These are phyloP conservation scores for Phanerotoma sp. DNA, from an alignment of 2,888 invertebrate genomes.

Conservation along the genomic window DNA sequence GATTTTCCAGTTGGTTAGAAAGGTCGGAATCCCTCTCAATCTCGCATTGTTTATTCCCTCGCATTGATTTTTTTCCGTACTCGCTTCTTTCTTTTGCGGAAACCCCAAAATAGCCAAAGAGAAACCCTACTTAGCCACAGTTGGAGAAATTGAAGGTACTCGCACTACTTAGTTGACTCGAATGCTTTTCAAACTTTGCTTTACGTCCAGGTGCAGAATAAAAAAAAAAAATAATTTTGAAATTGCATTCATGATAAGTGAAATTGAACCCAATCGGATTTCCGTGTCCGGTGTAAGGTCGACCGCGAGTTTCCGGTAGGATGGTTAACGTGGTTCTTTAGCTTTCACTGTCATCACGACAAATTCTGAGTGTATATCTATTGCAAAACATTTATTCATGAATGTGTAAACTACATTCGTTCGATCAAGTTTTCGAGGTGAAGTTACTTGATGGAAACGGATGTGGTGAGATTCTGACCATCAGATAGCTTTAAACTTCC, in stretches of 20 bases:
- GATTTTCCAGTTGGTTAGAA: too few relatives aligned
- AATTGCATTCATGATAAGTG: conserved; percentile 19
- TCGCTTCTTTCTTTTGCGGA: too few relatives aligned
- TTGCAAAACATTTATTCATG: conserved; percentile 18
- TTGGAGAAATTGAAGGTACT: too few relatives aligned
- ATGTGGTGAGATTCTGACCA: conserved; percentile 1
- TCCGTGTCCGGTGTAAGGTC: conserved; percentile 35
- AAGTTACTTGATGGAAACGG: background rate
- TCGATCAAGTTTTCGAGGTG: background rate
- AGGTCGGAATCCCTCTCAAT: too few relatives aligned
- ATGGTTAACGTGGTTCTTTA: conserved; percentile 20
- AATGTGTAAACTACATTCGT: background rate
- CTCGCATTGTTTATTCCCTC: too few relatives aligned
- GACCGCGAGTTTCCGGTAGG: conserved; percentile 36
- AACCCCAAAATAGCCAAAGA: too few relatives aligned
- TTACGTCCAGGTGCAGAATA: too few relatives aligned
- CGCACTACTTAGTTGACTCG: too few relatives aligned
- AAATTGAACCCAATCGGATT: conserved; percentile 40
- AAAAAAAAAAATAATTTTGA: background rate
- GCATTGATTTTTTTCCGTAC: too few relatives aligned
- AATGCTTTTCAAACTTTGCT: too few relatives aligned
- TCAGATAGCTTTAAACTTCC: conserved; percentile 3
- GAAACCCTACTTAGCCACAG: too few relatives aligned
- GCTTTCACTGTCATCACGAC: conserved; percentile 17
- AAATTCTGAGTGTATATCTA: conserved; percentile 9